phyloP scores from a whole-genome alignment of 2,888 invertebrate genomes.

The Sarcophaga rosellei region DNA sequence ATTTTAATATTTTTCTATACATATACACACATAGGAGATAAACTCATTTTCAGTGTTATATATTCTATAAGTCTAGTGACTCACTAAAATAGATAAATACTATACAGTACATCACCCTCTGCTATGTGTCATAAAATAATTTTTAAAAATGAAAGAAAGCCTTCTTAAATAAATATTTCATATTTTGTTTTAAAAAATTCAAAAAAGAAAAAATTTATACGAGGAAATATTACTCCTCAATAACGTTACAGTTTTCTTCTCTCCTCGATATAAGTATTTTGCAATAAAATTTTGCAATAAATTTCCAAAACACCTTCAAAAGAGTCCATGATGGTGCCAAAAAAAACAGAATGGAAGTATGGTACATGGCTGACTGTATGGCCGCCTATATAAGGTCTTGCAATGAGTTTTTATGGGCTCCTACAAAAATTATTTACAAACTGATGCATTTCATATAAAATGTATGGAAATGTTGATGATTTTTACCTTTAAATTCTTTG shows the following conservation, averaged over 20 bases:
- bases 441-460: too few relatives aligned
- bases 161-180: neutral
- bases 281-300: too few relatives aligned
- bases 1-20: neutral
- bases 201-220: neutral
- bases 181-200: neutral
- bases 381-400: neutral
- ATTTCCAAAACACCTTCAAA: neutral
- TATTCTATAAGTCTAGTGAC: slow-evolving; percentile 23
- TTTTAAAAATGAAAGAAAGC: slow-evolving; percentile 16
- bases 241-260: too few relatives aligned
- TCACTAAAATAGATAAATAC: slow-evolving; percentile 49
- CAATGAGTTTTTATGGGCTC: neutral
- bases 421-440: too few relatives aligned
- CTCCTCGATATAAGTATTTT: too few relatives aligned
- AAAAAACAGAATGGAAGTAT: too few relatives aligned
- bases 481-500: too few relatives aligned
- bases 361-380: neutral
- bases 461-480: too few relatives aligned
- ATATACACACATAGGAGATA: neutral
- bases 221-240: too few relatives aligned
- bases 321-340: neutral
- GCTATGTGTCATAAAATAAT: slow-evolving; percentile 56
- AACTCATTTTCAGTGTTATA: neutral
- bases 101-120: neutral